Conservation (phyloP, 2,113 vertebrate genomes). For the Colaptes auratus region DNA sequence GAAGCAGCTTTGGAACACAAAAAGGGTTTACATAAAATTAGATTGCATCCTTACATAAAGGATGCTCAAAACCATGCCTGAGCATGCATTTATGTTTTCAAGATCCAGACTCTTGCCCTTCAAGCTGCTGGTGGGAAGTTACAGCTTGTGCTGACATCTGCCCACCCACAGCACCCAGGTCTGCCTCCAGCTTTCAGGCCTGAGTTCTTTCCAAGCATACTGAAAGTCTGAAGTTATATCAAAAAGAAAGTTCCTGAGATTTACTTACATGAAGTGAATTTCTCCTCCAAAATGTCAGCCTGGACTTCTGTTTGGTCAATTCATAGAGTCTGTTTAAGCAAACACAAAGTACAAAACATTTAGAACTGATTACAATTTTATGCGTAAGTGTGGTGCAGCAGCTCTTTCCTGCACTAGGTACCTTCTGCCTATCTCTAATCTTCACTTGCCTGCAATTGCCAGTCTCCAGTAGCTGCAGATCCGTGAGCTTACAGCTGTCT, state of each 20-base stretch:
- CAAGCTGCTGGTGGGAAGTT: not conserved
- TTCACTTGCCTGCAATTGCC: not conserved
- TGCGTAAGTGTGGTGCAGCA: not conserved
- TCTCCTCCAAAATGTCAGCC: not conserved
- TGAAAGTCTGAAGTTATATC: not conserved
- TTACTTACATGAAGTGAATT: conserved; percentile 6
- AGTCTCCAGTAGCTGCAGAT: not conserved
- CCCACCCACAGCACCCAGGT: not conserved
- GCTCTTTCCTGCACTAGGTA: not conserved
- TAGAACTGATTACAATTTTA: not conserved
- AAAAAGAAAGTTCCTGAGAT: not conserved
- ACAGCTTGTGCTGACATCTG: not conserved
- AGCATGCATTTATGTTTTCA: not conserved
- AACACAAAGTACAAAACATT: not conserved
- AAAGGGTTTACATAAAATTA: not conserved
- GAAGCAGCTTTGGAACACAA: not conserved
- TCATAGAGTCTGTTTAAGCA: not conserved
- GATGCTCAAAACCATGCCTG: not conserved
- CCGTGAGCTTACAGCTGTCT: not conserved
- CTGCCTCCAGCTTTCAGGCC: not conserved
- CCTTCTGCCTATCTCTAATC: not conserved
- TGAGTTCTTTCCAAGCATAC: not conserved
- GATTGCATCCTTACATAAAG: not conserved
- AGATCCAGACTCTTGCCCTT: not conserved
- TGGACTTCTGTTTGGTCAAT: not conserved